Base-by-base conservation (phyloP, 2,888 invertebrate species). In the Crepidodera aurea region DNA sequence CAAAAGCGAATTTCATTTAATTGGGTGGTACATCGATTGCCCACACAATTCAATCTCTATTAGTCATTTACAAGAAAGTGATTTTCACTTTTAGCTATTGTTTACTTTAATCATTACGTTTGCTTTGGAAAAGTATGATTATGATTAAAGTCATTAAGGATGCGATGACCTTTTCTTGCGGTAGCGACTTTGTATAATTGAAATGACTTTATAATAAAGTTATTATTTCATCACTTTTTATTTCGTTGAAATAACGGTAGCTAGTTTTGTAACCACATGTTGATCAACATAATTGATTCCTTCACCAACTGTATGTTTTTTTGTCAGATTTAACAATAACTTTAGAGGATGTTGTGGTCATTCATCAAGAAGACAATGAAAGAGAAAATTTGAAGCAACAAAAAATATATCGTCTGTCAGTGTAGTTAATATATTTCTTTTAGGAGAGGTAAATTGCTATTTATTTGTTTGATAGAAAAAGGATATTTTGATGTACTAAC, bases 1-100 rank as follows among this genome's bases (percentile, higher is more conserved):
- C 34, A 34, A 44, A 22, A 44, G 25, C 44, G 5, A 22, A 44
- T 42, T 44, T 25, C 22, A 16, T 19, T 16, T 44, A 25, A 44
- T 25, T 22, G 12, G 12, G 44, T 22, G n/a, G 10, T n/a, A 44
- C n/a, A 25, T 44, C 12, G 22, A 12, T 19, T 44, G 44, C 10
- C 19, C 42, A 34, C 13, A n/a, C 34, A 34, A 34, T 34, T 12
- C 10, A 4, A 12, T 12, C 13, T 2, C 13, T 2, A 12, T 34
- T 34, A 13, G 3, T 34, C 10, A 13, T 12, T 34, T 34, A 13
- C 44, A 44, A 44, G 44, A 44, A 44, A 44, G 44, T 44, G 44
- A 44, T 44, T 44, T 44, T 44, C 44, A 44, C 44, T 44, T 44
- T 44, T n/a, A 19, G 22, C 44, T 44, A 44, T 44, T 44, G 44